phyloP scores from a whole-genome alignment of 2,113 vertebrate genomes.

The Thamnaconus septentrionalis region DNA sequence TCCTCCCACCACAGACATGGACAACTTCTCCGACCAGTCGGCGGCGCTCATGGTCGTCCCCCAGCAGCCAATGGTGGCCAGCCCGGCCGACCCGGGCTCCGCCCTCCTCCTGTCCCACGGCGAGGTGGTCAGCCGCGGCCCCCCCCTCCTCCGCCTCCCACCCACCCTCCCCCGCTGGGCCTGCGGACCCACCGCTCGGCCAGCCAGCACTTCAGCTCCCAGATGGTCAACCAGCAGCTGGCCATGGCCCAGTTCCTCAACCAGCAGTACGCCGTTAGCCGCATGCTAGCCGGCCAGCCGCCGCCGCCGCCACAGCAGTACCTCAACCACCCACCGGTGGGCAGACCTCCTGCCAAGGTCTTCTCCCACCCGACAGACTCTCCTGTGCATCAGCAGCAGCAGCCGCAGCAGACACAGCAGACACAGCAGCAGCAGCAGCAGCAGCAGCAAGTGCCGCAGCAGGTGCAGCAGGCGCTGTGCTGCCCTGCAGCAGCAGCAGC shows the following conservation, averaged over 20 bases:
- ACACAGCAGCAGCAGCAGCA: conserved; percentile 18
- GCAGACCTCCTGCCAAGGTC: conserved; percentile 77
- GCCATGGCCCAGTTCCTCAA: conserved; percentile 98
- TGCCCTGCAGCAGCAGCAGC: conserved; percentile 29
- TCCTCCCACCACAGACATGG: conserved; percentile 76
- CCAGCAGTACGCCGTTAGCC: conserved; percentile 98
- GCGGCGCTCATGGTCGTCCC: conserved; percentile 84
- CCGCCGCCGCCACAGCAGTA: conserved; percentile 86
- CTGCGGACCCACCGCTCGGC: conserved; percentile 89
- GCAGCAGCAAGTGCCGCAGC: conserved; percentile 77
- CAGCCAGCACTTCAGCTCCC: conserved; percentile 90
- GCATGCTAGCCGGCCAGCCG: conserved; percentile 95
- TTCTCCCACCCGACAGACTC: conserved; percentile 91
- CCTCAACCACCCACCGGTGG: conserved; percentile 95
- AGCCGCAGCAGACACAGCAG: conserved; percentile 40
- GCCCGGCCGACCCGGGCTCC: conserved; percentile 87
- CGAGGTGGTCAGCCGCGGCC: conserved; percentile 80
- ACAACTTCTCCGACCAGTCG: conserved; percentile 88
- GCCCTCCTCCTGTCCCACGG: conserved; percentile 81
- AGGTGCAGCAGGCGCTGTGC: conserved; percentile 39
- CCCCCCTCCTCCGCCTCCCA: conserved; percentile 76
- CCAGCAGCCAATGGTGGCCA: conserved; percentile 88
- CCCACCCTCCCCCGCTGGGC: conserved; percentile 14
- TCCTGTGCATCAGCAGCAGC: conserved; percentile 77
- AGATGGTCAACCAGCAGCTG: conserved; percentile 96